phyloP scores from a whole-genome alignment of 35 echinoderm and acorn worm species.

The Chiridota heheva region DNA sequence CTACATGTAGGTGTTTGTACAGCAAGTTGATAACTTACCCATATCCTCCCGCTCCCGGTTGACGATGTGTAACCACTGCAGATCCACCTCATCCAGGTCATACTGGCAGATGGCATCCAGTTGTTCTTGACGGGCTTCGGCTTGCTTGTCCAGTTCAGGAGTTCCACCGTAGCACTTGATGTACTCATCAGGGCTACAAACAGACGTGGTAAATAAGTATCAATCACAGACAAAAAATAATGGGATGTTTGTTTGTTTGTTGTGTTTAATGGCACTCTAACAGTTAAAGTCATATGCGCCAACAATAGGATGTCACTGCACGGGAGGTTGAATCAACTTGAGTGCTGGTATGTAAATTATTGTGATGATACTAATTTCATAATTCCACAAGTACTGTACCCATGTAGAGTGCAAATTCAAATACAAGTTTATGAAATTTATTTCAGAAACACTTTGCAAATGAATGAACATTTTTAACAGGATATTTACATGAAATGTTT shows the following conservation, averaged over 20 bases:
- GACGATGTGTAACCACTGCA: conserved; percentile 72
- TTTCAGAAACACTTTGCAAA: neutral
- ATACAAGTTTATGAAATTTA: too few species aligned
- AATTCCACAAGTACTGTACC: too few species aligned
- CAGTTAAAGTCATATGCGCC: too few species aligned
- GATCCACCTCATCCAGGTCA: conserved; percentile 86
- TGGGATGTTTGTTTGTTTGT: too few species aligned
- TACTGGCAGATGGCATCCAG: conserved; percentile 75
- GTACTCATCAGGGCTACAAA: conserved; percentile 56
- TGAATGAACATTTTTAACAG: neutral
- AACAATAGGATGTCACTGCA: too few species aligned
- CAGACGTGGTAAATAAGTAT: neutral
- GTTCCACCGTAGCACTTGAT: conserved; percentile 61
- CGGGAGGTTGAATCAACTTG: too few species aligned
- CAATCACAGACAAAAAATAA: too few species aligned
- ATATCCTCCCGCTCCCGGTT: conserved; percentile 79
- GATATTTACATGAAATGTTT: neutral
- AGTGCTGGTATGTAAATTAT: too few species aligned
- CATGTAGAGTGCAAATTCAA: too few species aligned
- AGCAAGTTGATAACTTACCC: conserved; percentile 71
- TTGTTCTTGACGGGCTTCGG: conserved; percentile 43
- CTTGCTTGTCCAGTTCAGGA: conserved; percentile 56
- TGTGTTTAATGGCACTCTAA: too few species aligned
- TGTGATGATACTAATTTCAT: too few species aligned
- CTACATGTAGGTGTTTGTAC: too few species aligned